phyloP scores from a whole-genome alignment of 2,113 vertebrate genomes.

The Microcebus jonahi region DNA sequence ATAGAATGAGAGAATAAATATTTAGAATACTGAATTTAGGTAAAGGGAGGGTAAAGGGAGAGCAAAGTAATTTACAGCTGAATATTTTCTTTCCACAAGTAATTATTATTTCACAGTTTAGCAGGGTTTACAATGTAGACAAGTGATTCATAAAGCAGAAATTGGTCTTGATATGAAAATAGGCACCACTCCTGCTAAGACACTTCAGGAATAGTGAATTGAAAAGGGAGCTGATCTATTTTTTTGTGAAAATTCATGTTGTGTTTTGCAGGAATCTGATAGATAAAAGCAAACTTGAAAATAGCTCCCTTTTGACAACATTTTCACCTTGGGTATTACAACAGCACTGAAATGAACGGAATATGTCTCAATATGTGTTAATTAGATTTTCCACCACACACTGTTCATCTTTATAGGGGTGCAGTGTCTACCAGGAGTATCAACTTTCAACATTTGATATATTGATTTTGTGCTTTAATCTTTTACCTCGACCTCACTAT shows the following conservation, averaged over 20 bases:
- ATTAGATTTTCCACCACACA: conserved; percentile 57
- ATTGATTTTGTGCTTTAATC: conserved; percentile 6
- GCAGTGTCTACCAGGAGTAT: neutral
- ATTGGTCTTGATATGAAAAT: neutral
- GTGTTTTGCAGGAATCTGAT: neutral
- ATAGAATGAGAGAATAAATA: neutral
- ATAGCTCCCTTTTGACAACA: conserved; percentile 1
- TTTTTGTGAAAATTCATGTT: conserved; percentile 18
- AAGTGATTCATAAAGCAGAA: conserved; percentile 46
- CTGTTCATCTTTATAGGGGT: neutral
- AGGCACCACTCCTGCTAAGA: neutral
- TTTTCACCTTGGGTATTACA: neutral
- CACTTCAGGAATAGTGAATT: neutral
- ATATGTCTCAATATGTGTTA: neutral
- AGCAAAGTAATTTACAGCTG: neutral
- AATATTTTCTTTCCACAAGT: neutral
- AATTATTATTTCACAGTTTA: neutral
- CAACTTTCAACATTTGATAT: neutral
- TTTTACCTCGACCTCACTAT: neutral
- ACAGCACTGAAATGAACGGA: neutral
- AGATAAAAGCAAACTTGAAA: conserved; percentile 52
- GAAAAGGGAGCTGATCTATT: neutral
- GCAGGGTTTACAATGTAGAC: neutral
- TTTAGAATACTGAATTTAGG: neutral
- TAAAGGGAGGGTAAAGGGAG: neutral